Base-by-base conservation (phyloP, 2,888 invertebrate genomes). In the Diadegma fenestrale region DNA sequence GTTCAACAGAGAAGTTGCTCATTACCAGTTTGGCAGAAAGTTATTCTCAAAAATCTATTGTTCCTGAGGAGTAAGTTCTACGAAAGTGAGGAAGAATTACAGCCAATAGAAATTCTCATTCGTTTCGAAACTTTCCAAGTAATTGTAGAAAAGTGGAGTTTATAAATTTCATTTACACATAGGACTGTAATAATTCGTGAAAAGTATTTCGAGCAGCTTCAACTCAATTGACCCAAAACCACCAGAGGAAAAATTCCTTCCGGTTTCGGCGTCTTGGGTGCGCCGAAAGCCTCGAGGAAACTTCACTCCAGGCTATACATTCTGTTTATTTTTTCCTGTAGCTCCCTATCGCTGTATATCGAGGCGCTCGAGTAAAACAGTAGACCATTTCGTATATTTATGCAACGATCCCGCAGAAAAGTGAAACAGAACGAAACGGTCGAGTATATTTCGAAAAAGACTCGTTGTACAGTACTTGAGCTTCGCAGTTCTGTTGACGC, bases 401-500 rank as follows among this genome's bases (percentile, higher is more conserved):
- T 77, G 54, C 37, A 66, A 77, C 45, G 33, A 69, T 75, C 17
- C 54, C 22, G 37, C 51, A 26, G 37, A 63, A n/a, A 66, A 73
- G 48, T 45, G 66, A 64, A 78, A 80, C 51, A 19, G n/a, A 79
- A 48, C n/a, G 17, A 68, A 75, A 75, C 19, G 78, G 12, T 22
- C 5, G 54, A 37, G 4, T 12, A 12, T 26, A 58, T 64, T 48
- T 19, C 69, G 45, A 81, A 85, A 75, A 48, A 78, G 75, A 71
- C 54, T 80, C 14, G 51, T 45, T 8, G 5, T 26, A 0, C 37
- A 37, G 19, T 68, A 26, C 66, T 79, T 61, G 64, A 76, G 82
- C 76, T 82, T 41, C n/a, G n/a, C 41, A 82, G 76, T 82, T 71
- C 4, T 33, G 76, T 76, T 82, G 82, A 85, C 66, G 71, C 71